Conservation (phyloP, 23 tunicate species). For the Trididemnum clinides region DNA sequence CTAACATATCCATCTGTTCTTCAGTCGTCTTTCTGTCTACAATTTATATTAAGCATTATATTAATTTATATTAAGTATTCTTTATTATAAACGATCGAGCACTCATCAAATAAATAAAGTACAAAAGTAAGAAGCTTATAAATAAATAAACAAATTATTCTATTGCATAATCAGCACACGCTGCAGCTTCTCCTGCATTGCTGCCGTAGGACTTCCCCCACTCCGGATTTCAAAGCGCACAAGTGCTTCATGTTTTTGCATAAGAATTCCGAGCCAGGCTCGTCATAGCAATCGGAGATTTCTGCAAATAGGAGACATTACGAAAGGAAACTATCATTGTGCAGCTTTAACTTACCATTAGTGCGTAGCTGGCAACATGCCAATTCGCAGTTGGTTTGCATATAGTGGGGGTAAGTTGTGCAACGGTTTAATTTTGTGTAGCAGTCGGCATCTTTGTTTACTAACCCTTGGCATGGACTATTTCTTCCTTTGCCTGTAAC, state of each 20-base stretch:
- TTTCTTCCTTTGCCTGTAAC: too few species aligned
- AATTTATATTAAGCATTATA: too few species aligned
- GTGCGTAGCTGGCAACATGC: conserved; percentile 36
- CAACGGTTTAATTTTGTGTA: conserved; percentile 27
- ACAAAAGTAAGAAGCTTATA: too few species aligned
- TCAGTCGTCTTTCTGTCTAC: too few species aligned
- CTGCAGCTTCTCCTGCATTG: conserved; percentile 42
- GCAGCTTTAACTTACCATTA: conserved; percentile 15
- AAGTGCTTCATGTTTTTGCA: not conserved
- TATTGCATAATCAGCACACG: conserved; percentile 37
- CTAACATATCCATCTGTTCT: too few species aligned
- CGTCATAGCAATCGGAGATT: conserved; percentile 38
- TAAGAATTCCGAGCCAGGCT: not conserved
- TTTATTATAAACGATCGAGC: too few species aligned
- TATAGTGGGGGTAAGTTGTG: conserved; percentile 19
- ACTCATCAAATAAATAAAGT: too few species aligned
- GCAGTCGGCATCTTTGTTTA: conserved; percentile 25
- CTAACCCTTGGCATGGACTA: conserved; percentile 39
- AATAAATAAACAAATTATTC: too few species aligned
- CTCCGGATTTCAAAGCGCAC: not conserved
- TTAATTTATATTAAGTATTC: too few species aligned
- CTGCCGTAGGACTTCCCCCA: not conserved
- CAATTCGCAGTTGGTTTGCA: conserved; percentile 17
- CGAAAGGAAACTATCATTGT: too few species aligned
- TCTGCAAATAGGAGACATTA: conserved; percentile 15